phyloP scores from a whole-genome alignment of 1,140 invertebrate genomes.

The Nasonia giraulti region DNA sequence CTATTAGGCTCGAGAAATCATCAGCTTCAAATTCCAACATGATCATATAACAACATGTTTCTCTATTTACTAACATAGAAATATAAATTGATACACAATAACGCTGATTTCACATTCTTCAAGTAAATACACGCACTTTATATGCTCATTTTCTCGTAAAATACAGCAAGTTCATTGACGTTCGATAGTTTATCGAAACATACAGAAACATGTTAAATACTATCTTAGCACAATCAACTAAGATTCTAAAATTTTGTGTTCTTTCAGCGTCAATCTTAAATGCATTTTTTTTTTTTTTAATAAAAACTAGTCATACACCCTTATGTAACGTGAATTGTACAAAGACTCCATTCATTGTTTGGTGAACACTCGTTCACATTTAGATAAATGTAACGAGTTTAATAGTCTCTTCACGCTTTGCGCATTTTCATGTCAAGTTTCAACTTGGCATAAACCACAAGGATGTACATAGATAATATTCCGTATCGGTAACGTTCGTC shows the following conservation, averaged over 20 bases:
- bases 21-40: background rate
- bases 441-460: background rate
- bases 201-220: background rate
- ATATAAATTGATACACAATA: background rate
- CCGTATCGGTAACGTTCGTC: too few relatives aligned
- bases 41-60: background rate
- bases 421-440: too few relatives aligned
- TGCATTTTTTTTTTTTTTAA: background rate
- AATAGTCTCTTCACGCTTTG: background rate
- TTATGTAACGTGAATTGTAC: background rate
- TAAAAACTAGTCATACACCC: background rate
- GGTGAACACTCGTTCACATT: too few relatives aligned
- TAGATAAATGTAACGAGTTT: background rate
- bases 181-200: background rate
- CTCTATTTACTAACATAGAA: background rate
- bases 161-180: background rate
- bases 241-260: background rate
- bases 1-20: background rate
- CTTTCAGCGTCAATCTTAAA: background rate
- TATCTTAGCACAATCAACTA: background rate
- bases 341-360: too few relatives aligned
- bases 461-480: too few relatives aligned
- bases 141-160: background rate
- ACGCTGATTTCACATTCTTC: background rate
- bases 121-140: background rate